Evolutionary conservation across 2,888 invertebrate genomes (phyloP), one percentile per base, ranked within the genome.

Genomic region (Mimachlamys varia): DNA sequence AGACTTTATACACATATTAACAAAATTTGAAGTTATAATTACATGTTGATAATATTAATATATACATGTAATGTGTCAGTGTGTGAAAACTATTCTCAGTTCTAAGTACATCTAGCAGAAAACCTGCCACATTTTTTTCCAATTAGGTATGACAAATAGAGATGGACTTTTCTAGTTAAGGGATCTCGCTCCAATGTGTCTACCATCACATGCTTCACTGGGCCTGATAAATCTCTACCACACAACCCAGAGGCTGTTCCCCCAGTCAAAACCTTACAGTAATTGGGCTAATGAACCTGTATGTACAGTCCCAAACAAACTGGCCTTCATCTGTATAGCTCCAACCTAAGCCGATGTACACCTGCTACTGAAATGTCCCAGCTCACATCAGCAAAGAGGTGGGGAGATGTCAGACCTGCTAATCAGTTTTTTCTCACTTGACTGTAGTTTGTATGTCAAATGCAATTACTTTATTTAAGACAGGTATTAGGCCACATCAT

Each of bases 61-160:
- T 50, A 15, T 50, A 50, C 50, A 50, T 50, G 50, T 7, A 7
- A 50, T 53, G 15, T 10, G 15, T 5, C 2, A 12, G 12, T 53
- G 15, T 53, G 15, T 15, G 17, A 10, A 10, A 19, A 53, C 53
- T 53, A 12, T 53, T 53, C 53, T 53, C 15, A 58, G n/a, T 22
- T 17, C 76, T 33, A 27, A 33, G 62, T 76, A 33, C 76, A 76
- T 58, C 33, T 76, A 33, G 76, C 27, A 76, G 2, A 10, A 76
- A 33, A 12, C 27, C 33, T 76, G 76, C 76, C 33, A 76, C 76
- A 76, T 76, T 76, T 53, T 76, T 33, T 27, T 27, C n/a, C 76
- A 76, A 76, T 76, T 76, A 76, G 76, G 76, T 33, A 33, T 76
- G 76, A 76, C 76, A 76, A 76, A 76, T 76, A 76, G 76, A 76